Evolutionary conservation across 2,113 vertebrate species (phyloP).

Genomic region (Psittacus erithacus): DNA sequence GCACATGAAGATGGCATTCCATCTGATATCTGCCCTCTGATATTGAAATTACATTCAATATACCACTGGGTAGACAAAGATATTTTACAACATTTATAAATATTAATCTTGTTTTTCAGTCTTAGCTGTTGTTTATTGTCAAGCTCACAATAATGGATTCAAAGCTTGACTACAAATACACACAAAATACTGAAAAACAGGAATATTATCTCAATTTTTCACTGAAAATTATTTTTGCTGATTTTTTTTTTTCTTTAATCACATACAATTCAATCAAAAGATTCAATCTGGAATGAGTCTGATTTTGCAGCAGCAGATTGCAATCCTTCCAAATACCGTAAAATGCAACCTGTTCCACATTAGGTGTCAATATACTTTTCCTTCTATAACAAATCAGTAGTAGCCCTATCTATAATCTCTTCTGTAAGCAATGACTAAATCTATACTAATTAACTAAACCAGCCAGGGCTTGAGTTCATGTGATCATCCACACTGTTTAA

Average conservation of each 20-base stretch:
- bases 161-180: not conserved
- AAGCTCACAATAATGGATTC: not conserved
- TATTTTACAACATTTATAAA: not conserved
- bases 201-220: not conserved
- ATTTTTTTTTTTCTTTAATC: not conserved
- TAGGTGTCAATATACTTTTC: not conserved
- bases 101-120: not conserved
- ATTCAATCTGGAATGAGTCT: not conserved
- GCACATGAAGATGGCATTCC: not conserved
- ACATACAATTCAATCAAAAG: not conserved
- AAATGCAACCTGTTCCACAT: not conserved
- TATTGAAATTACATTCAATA: not conserved
- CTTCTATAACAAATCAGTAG: not conserved
- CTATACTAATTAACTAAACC: not conserved
- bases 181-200: not conserved
- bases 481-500: not conserved
- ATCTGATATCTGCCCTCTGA: not conserved
- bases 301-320: not conserved
- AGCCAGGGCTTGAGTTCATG: not conserved
- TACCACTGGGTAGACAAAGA: not conserved
- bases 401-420: not conserved
- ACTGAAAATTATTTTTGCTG: not conserved
- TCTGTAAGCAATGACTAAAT: not conserved
- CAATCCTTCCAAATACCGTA: not conserved
- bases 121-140: constrained; percentile 1